Evolutionary conservation across 2,888 invertebrate species (phyloP).

Genomic region (Pycnomerus fuliginosus): DNA sequence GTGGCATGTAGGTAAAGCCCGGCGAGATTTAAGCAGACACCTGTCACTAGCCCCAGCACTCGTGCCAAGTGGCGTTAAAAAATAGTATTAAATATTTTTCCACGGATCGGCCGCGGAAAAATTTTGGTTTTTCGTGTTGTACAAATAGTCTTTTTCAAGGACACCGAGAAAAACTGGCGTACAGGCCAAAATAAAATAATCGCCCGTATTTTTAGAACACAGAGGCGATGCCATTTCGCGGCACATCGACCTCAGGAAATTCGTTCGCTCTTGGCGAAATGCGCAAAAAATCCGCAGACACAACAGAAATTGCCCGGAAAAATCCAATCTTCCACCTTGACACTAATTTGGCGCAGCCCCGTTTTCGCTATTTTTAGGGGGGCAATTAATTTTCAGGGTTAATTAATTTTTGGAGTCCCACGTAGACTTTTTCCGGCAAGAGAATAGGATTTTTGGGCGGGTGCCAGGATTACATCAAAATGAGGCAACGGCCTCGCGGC

Average conservation of each 20-base stretch:
- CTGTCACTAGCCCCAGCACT: too few species aligned
- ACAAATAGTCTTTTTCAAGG: too few species aligned
- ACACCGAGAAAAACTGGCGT: too few species aligned
- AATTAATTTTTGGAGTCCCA: constrained; percentile 4
- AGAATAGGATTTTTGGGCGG: constrained; percentile 31
- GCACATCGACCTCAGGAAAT: constrained; percentile 23
- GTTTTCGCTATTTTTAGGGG: background rate
- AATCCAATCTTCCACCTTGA: constrained; percentile 5
- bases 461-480: constrained; percentile 29
- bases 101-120: too few species aligned
- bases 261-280: constrained; percentile 13
- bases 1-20: too few species aligned
- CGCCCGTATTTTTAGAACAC: constrained; percentile 19
- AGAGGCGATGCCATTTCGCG: constrained; percentile 24
- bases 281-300: constrained; percentile 8
- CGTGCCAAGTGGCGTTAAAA: too few species aligned
- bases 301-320: constrained; percentile 3
- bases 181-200: constrained; percentile 19
- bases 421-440: constrained; percentile 19
- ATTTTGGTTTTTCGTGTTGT: too few species aligned
- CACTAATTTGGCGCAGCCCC: constrained; percentile 6
- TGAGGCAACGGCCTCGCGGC: constrained; percentile 25
- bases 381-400: background rate
- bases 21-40: too few species aligned
- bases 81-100: too few species aligned